phyloP scores from a whole-genome alignment of 2,797 vertebrate genomes.

The Darevskia nairensis region DNA sequence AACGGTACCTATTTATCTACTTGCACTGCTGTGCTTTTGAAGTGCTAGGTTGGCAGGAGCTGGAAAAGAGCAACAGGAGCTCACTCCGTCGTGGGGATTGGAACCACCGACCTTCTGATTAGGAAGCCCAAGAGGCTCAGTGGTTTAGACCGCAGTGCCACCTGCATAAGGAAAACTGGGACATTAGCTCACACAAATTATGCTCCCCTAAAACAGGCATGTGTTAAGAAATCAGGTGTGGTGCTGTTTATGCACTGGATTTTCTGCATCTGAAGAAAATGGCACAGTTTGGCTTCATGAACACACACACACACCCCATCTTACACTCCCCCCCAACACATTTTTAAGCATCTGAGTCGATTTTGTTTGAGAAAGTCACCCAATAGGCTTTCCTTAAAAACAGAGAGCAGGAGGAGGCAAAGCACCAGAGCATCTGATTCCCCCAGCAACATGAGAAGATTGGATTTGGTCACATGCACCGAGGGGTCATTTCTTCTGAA shows the following conservation, averaged over 20 bases:
- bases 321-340: background rate
- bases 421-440: background rate
- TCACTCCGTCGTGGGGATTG: no score
- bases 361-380: background rate
- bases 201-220: background rate
- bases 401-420: background rate
- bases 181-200: no score
- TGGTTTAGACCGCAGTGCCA: no score
- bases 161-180: background rate
- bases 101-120: no score
- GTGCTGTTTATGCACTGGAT: background rate
- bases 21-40: no score
- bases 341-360: background rate
- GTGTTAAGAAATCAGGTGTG: background rate
- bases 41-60: no score
- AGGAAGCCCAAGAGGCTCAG: no score
- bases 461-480: background rate
- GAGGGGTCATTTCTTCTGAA: slow-evolving; percentile 2
- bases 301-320: no score
- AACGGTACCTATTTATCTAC: no score
- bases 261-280: background rate
- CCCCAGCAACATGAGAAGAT: slow-evolving; percentile 7
- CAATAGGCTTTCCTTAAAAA: background rate
- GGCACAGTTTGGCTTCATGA: background rate
- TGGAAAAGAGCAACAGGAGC: no score